Evolutionary conservation across 2,113 vertebrate species (phyloP).

Genomic region (Chionomys nivalis): DNA sequence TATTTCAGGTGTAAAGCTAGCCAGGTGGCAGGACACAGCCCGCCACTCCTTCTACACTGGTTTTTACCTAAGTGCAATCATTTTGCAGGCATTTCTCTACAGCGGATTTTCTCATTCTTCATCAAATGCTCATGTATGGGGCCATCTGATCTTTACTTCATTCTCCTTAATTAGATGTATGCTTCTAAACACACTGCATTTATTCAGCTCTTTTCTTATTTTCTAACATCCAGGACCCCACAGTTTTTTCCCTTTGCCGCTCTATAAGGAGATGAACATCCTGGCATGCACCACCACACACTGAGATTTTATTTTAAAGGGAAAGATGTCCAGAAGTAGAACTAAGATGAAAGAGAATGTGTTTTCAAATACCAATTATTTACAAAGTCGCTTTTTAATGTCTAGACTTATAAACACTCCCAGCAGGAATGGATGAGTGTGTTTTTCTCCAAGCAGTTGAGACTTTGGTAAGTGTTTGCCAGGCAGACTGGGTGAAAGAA

Average conservation of each 20-base stretch:
- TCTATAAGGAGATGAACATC: not conserved
- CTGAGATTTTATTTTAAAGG: not conserved
- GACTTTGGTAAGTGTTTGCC: not conserved
- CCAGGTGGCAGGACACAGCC: too few species aligned
- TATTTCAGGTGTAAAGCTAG: too few species aligned
- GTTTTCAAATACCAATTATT: not conserved
- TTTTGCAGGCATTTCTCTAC: not conserved
- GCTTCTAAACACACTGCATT: not conserved
- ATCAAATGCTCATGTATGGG: not conserved
- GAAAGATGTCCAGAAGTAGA: not conserved
- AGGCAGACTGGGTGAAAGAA: not conserved
- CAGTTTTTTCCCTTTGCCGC: not conserved
- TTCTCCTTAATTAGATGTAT: not conserved
- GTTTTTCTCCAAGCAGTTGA: not conserved
- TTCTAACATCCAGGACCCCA: not conserved
- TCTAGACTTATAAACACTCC: not conserved
- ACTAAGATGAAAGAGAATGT: not conserved
- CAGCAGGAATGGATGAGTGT: not conserved
- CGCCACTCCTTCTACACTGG: too few species aligned
- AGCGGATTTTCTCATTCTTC: not conserved
- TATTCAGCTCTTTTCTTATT: not conserved
- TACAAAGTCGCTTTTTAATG: not conserved
- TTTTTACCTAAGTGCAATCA: not conserved
- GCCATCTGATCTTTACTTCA: not conserved
- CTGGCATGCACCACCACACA: not conserved